These are phyloP conservation scores for Plagodis pulveraria DNA, from an alignment of 2,888 invertebrate species.

Conservation along the genomic window DNA sequence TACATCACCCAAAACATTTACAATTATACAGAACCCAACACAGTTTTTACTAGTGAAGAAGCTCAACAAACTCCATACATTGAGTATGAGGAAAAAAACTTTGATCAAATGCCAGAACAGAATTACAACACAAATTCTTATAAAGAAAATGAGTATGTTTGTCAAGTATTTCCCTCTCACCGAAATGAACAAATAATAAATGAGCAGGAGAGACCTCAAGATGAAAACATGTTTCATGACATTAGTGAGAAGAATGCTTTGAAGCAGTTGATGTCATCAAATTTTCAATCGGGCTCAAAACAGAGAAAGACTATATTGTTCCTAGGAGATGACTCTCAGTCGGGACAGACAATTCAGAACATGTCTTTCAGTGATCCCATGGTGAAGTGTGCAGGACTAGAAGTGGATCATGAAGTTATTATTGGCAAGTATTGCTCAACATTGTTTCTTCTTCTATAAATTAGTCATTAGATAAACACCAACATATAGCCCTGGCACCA, in stretches of 20 bases:
- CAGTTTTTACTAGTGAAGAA: slow-evolving; percentile 58
- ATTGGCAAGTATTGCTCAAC: slow-evolving; percentile 51
- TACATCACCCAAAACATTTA: slow-evolving; percentile 72
- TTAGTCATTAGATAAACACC: slow-evolving; percentile 8
- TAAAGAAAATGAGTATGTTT: slow-evolving; percentile 67
- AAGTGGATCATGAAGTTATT: slow-evolving; percentile 50
- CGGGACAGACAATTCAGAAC: slow-evolving; percentile 73
- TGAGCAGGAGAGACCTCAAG: slow-evolving; percentile 57
- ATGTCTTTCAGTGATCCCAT: slow-evolving; percentile 67
- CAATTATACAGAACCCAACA: slow-evolving; percentile 61
- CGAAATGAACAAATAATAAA: slow-evolving; percentile 64
- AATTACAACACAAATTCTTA: slow-evolving; percentile 49
- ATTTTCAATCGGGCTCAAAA: slow-evolving; percentile 63
- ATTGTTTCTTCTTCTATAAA: background rate
- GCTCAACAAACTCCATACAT: slow-evolving; percentile 7
- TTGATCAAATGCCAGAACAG: slow-evolving; percentile 42
- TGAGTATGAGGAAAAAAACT: slow-evolving; percentile 53
- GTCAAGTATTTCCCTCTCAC: slow-evolving; percentile 65
- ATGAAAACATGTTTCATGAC: slow-evolving; percentile 51
- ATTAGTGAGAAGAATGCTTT: slow-evolving; percentile 65
- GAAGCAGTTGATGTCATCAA: slow-evolving; percentile 72
- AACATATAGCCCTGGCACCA: too few species aligned
- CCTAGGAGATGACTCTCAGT: slow-evolving; percentile 63
- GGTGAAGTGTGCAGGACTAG: slow-evolving; percentile 53
- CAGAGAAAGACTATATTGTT: slow-evolving; percentile 73